Conservation (phyloP, 1,140 invertebrate species). For the Brachionus rotundiformis region DNA sequence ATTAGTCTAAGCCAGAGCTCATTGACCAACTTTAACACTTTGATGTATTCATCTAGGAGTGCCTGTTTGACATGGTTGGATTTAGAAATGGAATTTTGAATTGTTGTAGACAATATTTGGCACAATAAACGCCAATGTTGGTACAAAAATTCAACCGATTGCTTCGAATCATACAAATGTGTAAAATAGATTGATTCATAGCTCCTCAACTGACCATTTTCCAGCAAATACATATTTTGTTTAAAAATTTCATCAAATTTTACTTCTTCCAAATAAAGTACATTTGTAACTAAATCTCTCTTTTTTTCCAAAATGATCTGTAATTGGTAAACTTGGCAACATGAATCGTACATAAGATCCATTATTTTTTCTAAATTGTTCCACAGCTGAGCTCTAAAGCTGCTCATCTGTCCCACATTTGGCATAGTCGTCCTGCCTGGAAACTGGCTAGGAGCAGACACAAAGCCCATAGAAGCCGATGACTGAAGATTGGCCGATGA, state of each 20-base stretch:
- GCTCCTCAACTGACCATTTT: neutral
- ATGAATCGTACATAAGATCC: conserved; percentile 72
- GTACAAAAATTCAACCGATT: conserved; percentile 41
- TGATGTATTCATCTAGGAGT: conserved; percentile 84
- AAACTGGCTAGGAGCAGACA: conserved; percentile 58
- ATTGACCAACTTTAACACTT: conserved; percentile 73
- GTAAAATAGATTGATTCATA: neutral
- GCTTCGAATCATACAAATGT: neutral
- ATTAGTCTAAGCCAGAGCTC: conserved; percentile 71
- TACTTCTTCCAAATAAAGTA: conserved; percentile 65
- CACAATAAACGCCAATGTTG: conserved; percentile 28
- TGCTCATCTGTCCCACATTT: conserved; percentile 70
- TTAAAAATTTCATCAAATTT: conserved; percentile 2
- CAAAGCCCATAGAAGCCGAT: neutral
- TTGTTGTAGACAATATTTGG: conserved; percentile 64
- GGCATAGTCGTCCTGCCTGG: conserved; percentile 72
- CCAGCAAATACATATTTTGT: neutral
- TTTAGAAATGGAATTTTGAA: conserved; percentile 68
- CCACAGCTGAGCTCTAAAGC: conserved; percentile 75
- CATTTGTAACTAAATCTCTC: conserved; percentile 66
- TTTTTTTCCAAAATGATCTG: conserved; percentile 67
- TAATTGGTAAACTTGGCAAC: conserved; percentile 68
- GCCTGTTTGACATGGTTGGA: conserved; percentile 78
- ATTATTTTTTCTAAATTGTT: conserved; percentile 76
- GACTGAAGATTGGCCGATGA: conserved; percentile 9